Conservation (phyloP, 2,113 vertebrate genomes). For the Zosterops lateralis region DNA sequence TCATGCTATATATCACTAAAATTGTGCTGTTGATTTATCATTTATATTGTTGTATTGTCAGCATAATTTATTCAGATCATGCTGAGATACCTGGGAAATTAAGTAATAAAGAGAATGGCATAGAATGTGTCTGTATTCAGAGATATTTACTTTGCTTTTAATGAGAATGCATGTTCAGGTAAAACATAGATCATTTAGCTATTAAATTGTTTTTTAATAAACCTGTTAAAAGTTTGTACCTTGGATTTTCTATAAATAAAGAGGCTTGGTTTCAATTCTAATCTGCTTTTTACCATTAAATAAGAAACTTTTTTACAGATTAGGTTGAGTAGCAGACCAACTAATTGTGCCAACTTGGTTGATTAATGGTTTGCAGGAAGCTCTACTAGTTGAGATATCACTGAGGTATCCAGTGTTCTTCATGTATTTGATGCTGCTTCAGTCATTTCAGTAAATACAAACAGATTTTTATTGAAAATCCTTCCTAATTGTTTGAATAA, state of each 20-base stretch:
- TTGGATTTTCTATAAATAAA: constrained; percentile 17
- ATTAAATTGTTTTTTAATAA: constrained; percentile 67
- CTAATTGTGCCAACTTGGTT: neutral
- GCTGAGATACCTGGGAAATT: constrained; percentile 84
- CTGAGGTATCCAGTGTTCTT: neutral
- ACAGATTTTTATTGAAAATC: neutral
- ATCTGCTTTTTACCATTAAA: constrained; percentile 4
- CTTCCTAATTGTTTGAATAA: neutral
- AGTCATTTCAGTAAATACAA: neutral
- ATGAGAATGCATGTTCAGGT: constrained; percentile 74
- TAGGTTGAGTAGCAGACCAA: neutral
- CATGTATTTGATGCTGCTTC: neutral
- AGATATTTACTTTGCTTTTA: constrained; percentile 73
- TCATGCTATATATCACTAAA: constrained; percentile 89
- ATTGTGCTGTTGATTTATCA: constrained; percentile 88
- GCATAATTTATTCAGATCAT: constrained; percentile 90
- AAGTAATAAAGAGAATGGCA: constrained; percentile 78
- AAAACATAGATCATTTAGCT: constrained; percentile 70
- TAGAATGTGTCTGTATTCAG: constrained; percentile 59
- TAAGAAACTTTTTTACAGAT: neutral
- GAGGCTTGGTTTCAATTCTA: neutral
- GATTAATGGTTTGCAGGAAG: neutral
- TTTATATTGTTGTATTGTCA: constrained; percentile 80
- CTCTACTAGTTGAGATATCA: neutral
- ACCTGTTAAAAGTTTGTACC: constrained; percentile 59